Base-by-base conservation (phyloP, 2,113 vertebrate genomes). In the Cyprinus carpio region DNA sequence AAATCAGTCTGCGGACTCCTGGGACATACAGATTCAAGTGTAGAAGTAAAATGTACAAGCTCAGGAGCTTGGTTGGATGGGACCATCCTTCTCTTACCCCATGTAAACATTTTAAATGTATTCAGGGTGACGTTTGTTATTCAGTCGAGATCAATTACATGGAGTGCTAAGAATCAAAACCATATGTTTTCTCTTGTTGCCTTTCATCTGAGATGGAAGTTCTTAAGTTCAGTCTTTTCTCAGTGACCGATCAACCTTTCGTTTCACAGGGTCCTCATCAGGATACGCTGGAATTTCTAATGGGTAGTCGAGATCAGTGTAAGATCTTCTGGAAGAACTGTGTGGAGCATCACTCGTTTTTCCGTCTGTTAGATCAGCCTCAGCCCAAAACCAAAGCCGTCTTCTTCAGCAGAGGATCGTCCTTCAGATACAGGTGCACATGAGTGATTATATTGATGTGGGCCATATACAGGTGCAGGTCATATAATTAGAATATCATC, bases 321-420 rank as follows among this genome's bases (percentile, higher is more conserved):
- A 99, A 99, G 91, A 95, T 96, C 88, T 99, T 99, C 91, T 99
- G 98, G 98, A 99, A 99, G 94, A 97, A 97, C 90, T 99, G 98
- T 90, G 98, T 99, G 78, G 98, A 99, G 62, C 96, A 99, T 91
- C 98, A 99, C 82, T 96, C 96, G 0, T 99, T 99, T 87, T 99
- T 99, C 84, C 96, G 98, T 27, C 93, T 99, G 60, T 92, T 96
- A 4, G 98, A 99, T 86, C 97, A 99, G 87, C 98, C 98, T 0
- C 95, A 96, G 86, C 96, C 97, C 72, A 98, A 95, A 90, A 89
- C 96, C 71, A 99, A 96, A 95, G 91, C 96, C 0, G 90, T 98
- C 76, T 92, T 99, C 89, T 96, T 99, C 93, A 96, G 94, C 74
- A 93, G 98, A 87, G 98, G 98, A 15, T 99, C 98, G 4, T 99